These are phyloP conservation scores for Heliconius melpomene DNA, from an alignment of 1,140 invertebrate species.

Conservation along the genomic window DNA sequence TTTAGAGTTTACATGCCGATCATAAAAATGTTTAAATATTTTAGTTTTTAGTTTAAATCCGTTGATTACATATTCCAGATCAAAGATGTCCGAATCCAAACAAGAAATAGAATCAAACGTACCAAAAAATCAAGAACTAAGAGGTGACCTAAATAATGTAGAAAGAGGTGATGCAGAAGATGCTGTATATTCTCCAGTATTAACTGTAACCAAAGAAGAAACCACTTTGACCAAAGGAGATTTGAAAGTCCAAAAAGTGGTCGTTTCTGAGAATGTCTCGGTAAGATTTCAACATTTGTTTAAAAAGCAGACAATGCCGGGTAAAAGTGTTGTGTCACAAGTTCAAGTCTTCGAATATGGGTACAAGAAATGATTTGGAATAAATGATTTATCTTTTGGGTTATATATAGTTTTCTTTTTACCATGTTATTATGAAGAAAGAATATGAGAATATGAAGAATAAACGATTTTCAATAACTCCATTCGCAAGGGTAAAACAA, in stretches of 20 bases:
- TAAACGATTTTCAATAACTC: not conserved
- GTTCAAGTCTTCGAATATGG: conserved; percentile 65
- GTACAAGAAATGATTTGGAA: conserved; percentile 47
- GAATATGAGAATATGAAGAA: not conserved
- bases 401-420: not conserved
- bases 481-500: too few species aligned
- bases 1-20: too few species aligned
- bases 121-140: conserved; percentile 52
- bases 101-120: conserved; percentile 51
- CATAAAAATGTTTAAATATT: too few species aligned
- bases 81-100: conserved; percentile 37
- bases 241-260: conserved; percentile 61
- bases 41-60: too few species aligned
- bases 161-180: conserved; percentile 31
- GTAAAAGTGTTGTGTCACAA: conserved; percentile 59
- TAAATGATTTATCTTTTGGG: conserved; percentile 8
- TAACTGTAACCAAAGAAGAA: conserved; percentile 64
- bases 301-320: conserved; percentile 59
- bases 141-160: conserved; percentile 33
- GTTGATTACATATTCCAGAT: conserved; percentile 27
- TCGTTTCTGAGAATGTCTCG: conserved; percentile 65
- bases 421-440: not conserved
- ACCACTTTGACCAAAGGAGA: conserved; percentile 58
- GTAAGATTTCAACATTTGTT: conserved; percentile 71
- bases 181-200: conserved; percentile 54